These are phyloP conservation scores for Callyntrura sp. DNA, from an alignment of 2,888 invertebrate genomes.

Conservation along the genomic window DNA sequence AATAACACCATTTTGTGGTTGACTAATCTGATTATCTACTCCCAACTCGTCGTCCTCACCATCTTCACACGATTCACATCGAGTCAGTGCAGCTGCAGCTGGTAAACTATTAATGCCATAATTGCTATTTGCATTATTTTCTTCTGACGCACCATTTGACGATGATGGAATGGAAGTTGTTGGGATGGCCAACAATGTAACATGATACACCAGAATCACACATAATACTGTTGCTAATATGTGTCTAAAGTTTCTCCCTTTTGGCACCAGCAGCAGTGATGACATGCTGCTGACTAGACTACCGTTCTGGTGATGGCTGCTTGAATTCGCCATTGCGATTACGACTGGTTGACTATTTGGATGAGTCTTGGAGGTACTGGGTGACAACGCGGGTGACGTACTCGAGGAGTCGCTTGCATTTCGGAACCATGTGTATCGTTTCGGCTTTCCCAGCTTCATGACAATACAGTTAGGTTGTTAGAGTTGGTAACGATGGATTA, in stretches of 20 bases:
- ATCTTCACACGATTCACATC: conserved; percentile 72
- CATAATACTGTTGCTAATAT: conserved; percentile 71
- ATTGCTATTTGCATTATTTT: conserved; percentile 24
- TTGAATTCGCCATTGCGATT: conserved; percentile 62
- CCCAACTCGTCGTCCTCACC: conserved; percentile 35
- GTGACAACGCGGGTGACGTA: neutral
- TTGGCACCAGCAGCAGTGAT: conserved; percentile 73
- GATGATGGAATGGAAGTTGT: conserved; percentile 57
- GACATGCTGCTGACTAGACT: conserved; percentile 69
- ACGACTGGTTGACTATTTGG: conserved; percentile 43
- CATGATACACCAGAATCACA: conserved; percentile 69
- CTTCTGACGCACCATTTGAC: conserved; percentile 53
- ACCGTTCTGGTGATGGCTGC: conserved; percentile 42
- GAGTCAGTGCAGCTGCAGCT: conserved; percentile 63
- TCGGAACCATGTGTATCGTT: conserved; percentile 67
- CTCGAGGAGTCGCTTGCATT: conserved; percentile 50
- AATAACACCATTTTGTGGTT: conserved; percentile 71
- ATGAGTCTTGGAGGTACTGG: conserved; percentile 28
- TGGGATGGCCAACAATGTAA: conserved; percentile 68
- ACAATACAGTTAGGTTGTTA: conserved; percentile 8
- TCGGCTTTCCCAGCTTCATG: conserved; percentile 72
- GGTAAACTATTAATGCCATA: conserved; percentile 44
- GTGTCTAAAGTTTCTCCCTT: conserved; percentile 69
- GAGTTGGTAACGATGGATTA: neutral
- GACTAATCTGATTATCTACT: conserved; percentile 72